Conservation (phyloP, 2,888 invertebrate genomes). For the Rutpela maculata region DNA sequence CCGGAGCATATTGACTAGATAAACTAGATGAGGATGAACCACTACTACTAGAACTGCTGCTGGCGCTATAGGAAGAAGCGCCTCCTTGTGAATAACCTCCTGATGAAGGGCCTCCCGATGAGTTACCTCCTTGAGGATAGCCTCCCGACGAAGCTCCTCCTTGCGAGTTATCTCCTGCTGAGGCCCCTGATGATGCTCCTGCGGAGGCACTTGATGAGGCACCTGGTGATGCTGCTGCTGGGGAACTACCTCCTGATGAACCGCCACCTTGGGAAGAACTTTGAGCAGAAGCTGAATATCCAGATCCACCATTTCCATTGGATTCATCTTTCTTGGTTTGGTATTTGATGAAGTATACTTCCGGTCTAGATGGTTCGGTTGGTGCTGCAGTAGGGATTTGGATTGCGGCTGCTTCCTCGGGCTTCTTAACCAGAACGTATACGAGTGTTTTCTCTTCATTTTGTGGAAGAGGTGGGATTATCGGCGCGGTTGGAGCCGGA, state of each 20-base stretch:
- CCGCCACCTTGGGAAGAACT: slow-evolving; percentile 58
- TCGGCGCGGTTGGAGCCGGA: slow-evolving; percentile 85
- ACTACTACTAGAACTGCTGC: slow-evolving; percentile 4
- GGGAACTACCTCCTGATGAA: slow-evolving; percentile 54
- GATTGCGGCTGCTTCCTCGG: slow-evolving; percentile 89
- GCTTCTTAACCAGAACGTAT: slow-evolving; percentile 92
- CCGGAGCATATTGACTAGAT: slow-evolving; percentile 35
- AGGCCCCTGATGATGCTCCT: background rate
- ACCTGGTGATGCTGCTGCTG: slow-evolving; percentile 7
- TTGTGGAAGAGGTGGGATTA: slow-evolving; percentile 86
- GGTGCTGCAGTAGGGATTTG: slow-evolving; percentile 85
- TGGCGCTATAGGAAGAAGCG: slow-evolving; percentile 27
- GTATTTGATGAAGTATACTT: slow-evolving; percentile 93
- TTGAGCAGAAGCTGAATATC: slow-evolving; percentile 59
- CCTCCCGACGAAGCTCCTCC: background rate
- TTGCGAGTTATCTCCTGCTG: background rate
- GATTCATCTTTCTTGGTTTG: slow-evolving; percentile 80
- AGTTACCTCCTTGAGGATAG: slow-evolving; percentile 25
- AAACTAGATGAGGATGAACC: slow-evolving; percentile 18
- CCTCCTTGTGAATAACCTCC: slow-evolving; percentile 26
- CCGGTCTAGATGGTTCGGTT: slow-evolving; percentile 90
- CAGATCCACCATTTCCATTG: slow-evolving; percentile 57
- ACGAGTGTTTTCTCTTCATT: slow-evolving; percentile 91
- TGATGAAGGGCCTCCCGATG: slow-evolving; percentile 33
- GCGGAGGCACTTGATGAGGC: background rate